Base-by-base conservation (phyloP, 2,113 vertebrate species). In the Garra rufa region DNA sequence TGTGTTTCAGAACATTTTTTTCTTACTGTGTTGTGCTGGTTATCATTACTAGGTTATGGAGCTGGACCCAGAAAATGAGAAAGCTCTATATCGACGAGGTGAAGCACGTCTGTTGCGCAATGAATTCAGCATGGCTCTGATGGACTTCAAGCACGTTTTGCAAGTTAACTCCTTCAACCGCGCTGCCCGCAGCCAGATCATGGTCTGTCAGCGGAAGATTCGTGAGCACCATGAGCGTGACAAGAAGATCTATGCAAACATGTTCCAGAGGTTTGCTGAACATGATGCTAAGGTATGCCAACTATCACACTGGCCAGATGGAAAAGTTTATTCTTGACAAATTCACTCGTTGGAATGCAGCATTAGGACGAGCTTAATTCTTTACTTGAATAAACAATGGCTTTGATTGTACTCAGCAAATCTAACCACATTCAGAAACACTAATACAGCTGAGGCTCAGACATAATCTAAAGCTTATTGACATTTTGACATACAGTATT, bases 261-360 rank as follows among this genome's bases (percentile, higher is more conserved):
- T 99, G 98, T 99, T 99, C 92, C 90, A 96, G 76, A 99, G 98
- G 91, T 99, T 99, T 75, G 98, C 98, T 0, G 97, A 98, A 88
- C 95, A 91, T 83, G 98, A 99, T 0, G 94, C 95, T 3, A 97
- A 98, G 97, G 98, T 98, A 85, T 57, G 52, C 21, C 19, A 57
- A 83, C 70, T 19, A 38, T 38, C 15, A 50, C 59, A 1, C 83
- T 78, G 15, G 2, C 41, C n/a, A 48, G 91, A 48, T 86, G n/a
- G 77, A 65, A 63, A 63, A 3, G 24, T 48, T 65, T 26, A n/a
- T 76, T 77, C 30, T 38, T 41, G 52, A 41, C 34, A 41, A 38
- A 55, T 76, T 55, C 9, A 11, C 34, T 21, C 3, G 17, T 38
- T 69, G 57, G 24, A 78, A 78, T 67, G 59, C 59, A 50, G 44